These are phyloP conservation scores for Megalopta genalis DNA, from an alignment of 1,140 invertebrate genomes.

Conservation along the genomic window DNA sequence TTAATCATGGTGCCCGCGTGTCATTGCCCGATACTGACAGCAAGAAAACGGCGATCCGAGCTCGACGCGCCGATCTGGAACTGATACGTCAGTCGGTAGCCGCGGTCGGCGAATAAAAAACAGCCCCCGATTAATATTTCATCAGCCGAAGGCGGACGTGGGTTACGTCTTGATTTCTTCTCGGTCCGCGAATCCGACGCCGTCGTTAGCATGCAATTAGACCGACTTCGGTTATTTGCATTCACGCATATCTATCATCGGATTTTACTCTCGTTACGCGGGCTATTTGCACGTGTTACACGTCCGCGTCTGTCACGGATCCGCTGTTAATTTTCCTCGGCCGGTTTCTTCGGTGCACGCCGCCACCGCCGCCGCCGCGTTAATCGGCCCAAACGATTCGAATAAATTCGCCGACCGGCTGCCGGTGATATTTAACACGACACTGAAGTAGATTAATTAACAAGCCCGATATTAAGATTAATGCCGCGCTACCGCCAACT, in stretches of 20 bases:
- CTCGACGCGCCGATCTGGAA: slow-evolving; percentile 2
- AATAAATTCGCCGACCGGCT: neutral
- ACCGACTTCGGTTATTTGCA: neutral
- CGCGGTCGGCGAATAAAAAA: neutral
- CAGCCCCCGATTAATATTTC: slow-evolving; percentile 21
- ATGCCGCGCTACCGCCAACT: neutral
- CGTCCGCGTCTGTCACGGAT: neutral
- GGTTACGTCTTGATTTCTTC: neutral
- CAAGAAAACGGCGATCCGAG: neutral
- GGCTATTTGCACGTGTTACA: too few relatives aligned
- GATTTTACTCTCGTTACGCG: neutral
- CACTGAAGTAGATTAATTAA: neutral
- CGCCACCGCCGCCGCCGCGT: too few relatives aligned
- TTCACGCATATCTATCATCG: neutral
- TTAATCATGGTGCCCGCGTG: slow-evolving; percentile 4
- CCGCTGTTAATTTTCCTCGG: neutral
- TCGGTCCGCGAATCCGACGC: neutral
- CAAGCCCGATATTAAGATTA: neutral
- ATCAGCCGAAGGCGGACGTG: neutral
- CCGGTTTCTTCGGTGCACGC: neutral
- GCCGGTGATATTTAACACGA: neutral
- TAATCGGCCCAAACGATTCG: neutral
- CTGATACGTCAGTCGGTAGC: neutral
- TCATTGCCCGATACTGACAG: neutral
- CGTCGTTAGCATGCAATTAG: slow-evolving; percentile 24